Conservation (phyloP, 2,113 vertebrate species). For the Eurystomus gularis region DNA sequence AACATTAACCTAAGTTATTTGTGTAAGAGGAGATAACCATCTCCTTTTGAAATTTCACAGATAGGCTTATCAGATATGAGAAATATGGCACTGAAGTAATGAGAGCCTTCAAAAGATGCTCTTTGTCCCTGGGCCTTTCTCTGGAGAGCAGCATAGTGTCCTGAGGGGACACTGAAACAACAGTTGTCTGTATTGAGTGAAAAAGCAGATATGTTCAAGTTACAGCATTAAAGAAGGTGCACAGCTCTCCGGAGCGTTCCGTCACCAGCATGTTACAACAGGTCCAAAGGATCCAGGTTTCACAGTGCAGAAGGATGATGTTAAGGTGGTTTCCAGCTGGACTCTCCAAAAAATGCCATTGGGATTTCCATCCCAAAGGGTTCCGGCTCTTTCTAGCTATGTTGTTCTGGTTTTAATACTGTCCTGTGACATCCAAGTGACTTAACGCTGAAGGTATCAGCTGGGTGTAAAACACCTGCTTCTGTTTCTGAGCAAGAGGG, state of each 20-base stretch:
- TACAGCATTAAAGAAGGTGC: background rate
- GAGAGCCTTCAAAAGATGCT: conserved; percentile 29
- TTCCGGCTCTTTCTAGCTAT: background rate
- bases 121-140: background rate
- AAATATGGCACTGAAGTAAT: background rate
- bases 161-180: background rate
- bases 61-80: background rate
- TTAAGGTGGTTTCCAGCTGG: background rate
- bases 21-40: background rate
- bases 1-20: background rate
- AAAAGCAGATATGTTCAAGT: background rate
- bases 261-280: background rate
- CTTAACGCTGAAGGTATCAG: background rate
- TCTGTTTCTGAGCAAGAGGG: background rate
- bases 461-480: background rate
- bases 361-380: background rate
- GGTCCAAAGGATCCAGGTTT: background rate
- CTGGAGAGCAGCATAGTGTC: background rate
- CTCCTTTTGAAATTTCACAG: conserved; percentile 4
- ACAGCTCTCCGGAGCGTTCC: background rate
- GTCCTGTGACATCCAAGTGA: background rate
- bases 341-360: background rate
- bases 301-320: fast-evolving
- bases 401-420: background rate
- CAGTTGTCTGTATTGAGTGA: background rate